Conservation (phyloP, 2,888 invertebrate species). For the Spilarctia lutea region DNA sequence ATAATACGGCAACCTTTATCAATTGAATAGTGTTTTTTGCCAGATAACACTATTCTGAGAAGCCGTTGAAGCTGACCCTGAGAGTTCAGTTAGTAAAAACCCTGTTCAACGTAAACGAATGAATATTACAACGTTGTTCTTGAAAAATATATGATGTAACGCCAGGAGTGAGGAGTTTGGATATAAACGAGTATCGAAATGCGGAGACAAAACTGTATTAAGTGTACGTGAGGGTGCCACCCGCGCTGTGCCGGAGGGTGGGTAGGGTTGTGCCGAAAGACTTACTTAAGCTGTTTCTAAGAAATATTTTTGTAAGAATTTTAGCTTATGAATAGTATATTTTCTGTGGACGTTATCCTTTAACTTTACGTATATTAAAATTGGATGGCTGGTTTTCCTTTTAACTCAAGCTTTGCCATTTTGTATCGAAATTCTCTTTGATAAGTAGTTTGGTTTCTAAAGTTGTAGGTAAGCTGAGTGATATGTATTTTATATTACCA, state of each 20-base stretch:
- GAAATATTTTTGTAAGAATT: constrained; percentile 13
- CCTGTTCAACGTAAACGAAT: constrained; percentile 3
- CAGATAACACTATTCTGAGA: too few relatives aligned
- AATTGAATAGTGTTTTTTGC: too few relatives aligned
- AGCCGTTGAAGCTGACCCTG: too few relatives aligned
- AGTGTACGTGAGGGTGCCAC: constrained; percentile 60
- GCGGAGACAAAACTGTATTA: constrained; percentile 82
- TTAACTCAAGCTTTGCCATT: background rate
- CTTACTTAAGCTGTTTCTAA: constrained; percentile 16
- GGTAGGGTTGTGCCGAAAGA: constrained; percentile 52
- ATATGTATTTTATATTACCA: background rate
- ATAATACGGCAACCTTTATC: too few relatives aligned
- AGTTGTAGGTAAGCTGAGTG: background rate
- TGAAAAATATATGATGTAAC: constrained; percentile 25
- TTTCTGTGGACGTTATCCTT: background rate
- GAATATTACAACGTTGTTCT: constrained; percentile 13
- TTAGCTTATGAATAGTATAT: constrained; percentile 6
- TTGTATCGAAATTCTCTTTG: background rate
- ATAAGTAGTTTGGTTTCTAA: background rate
- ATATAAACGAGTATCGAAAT: constrained; percentile 80
- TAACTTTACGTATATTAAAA: background rate
- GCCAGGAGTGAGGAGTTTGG: constrained; percentile 25
- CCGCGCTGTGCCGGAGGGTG: constrained; percentile 36
- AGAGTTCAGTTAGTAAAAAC: background rate
- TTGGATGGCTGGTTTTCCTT: background rate